Conservation (phyloP, 1,140 invertebrate genomes). For the Notospermus geniculatus region DNA sequence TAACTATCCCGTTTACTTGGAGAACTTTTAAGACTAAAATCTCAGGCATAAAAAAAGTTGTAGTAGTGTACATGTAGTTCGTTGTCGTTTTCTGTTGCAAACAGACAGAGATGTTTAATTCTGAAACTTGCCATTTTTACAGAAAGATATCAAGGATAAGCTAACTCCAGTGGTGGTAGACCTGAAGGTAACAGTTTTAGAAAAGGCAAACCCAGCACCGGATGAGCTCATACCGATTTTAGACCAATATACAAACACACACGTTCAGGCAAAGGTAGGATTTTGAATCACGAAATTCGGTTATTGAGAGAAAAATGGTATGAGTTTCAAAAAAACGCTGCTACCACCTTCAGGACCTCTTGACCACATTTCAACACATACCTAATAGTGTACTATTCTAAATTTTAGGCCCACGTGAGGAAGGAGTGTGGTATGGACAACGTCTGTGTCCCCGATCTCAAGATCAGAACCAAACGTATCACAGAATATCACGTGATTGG, state of each 20-base stretch:
- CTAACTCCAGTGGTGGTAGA: conserved; percentile 64
- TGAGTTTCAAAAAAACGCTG: too few species aligned
- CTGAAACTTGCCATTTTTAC: too few species aligned
- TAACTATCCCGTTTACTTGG: conserved; percentile 24
- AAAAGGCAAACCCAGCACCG: conserved; percentile 53
- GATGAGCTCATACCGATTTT: conserved; percentile 57
- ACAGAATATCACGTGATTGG: background rate
- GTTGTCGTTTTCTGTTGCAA: too few species aligned
- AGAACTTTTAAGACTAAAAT: too few species aligned
- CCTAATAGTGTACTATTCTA: conserved; percentile 14
- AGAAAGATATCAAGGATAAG: conserved; percentile 49
- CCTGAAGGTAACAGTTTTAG: conserved; percentile 77
- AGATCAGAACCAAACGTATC: conserved; percentile 55
- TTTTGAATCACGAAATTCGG: too few species aligned
- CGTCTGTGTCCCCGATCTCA: conserved; percentile 82
- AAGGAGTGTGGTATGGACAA: conserved; percentile 91
- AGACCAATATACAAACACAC: conserved; percentile 54
- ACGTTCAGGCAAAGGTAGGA: conserved; percentile 71
- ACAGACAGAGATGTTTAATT: too few species aligned
- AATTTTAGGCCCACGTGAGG: conserved; percentile 72
- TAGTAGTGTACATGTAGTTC: background rate
- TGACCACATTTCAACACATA: background rate
- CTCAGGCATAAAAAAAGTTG: too few species aligned
- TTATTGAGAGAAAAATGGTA: too few species aligned
- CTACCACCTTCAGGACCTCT: conserved; percentile 3